phyloP scores from a whole-genome alignment of 2,888 invertebrate genomes.

The Uropetala carovei region DNA sequence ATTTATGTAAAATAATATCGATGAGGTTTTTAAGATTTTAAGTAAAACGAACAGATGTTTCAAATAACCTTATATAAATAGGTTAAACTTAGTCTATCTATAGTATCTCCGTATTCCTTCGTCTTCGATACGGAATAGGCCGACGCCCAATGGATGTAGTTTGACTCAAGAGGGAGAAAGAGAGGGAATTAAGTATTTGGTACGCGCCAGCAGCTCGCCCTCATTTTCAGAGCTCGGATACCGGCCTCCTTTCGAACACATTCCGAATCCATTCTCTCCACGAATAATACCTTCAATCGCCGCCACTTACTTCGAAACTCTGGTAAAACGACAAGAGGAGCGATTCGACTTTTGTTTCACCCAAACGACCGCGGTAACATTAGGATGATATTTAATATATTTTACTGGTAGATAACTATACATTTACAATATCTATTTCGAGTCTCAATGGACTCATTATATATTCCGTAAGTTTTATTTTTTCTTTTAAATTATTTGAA shows the following conservation, averaged over 20 bases:
- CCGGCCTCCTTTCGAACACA: constrained; percentile 55
- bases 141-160: constrained; percentile 42
- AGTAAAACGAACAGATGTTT: neutral
- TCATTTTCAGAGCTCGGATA: constrained; percentile 2
- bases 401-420: too few relatives aligned
- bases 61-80: neutral
- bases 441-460: too few relatives aligned
- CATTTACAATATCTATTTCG: too few relatives aligned
- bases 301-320: neutral
- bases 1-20: neutral
- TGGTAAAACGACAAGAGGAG: neutral
- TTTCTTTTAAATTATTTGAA: too few relatives aligned
- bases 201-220: constrained; percentile 44
- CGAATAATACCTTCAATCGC: constrained; percentile 10
- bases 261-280: constrained; percentile 53
- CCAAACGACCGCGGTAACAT: neutral
- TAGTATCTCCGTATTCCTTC: neutral
- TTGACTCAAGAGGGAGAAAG: neutral
- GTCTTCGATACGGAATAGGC: neutral
- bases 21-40: neutral
- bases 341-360: neutral
- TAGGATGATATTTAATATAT: neutral
- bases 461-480: too few relatives aligned
- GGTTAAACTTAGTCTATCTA: neutral
- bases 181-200: constrained; percentile 35